Conservation (phyloP, 2,113 vertebrate species). For the Falcunculus frontatus region DNA sequence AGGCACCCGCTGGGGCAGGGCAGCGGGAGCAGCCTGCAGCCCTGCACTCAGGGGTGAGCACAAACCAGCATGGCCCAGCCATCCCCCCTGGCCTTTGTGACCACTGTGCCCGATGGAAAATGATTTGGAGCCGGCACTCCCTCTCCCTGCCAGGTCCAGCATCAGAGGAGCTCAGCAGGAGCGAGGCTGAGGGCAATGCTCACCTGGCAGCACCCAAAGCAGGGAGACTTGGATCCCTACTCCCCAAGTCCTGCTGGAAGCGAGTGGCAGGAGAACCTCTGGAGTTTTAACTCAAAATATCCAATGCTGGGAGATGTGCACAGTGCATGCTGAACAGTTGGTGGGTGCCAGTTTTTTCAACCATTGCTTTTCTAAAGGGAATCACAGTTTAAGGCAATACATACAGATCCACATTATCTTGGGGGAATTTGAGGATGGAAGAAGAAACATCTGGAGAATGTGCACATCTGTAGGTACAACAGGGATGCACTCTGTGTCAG, state of each 20-base stretch:
- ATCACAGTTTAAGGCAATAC: background rate
- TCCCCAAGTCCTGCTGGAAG: background rate
- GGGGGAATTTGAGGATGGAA: background rate
- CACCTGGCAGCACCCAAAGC: no score
- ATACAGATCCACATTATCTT: background rate
- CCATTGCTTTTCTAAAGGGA: background rate
- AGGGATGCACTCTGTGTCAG: no score
- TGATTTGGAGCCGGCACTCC: accelerated
- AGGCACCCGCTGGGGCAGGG: accelerated
- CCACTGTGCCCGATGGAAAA: background rate
- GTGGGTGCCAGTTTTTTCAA: background rate
- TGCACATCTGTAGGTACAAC: accelerated
- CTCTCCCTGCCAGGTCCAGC: background rate
- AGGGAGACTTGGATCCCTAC: background rate
- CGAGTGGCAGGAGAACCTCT: background rate
- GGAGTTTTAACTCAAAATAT: no score
- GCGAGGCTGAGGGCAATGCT: no score
- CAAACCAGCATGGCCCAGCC: accelerated
- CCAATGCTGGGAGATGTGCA: accelerated
- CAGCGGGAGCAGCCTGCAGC: background rate
- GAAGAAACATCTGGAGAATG: background rate
- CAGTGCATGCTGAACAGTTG: accelerated
- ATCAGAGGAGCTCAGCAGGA: background rate
- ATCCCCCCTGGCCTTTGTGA: background rate
- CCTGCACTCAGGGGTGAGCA: background rate